Evolutionary conservation across 1,140 invertebrate genomes (phyloP).

Genomic region (Pseudomyrmex dendroicus): DNA sequence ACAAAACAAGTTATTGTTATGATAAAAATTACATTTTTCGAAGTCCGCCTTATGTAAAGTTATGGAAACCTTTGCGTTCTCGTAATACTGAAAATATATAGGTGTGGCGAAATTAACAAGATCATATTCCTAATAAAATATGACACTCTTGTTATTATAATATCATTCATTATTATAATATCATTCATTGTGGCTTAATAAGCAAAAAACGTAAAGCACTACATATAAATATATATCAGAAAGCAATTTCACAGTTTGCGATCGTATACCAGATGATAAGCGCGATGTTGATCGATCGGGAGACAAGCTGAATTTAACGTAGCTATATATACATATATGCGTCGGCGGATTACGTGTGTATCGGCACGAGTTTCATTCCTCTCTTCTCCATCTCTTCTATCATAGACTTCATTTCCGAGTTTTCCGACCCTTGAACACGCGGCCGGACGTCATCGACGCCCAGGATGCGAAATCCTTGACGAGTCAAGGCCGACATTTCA

Average conservation of each 20-base stretch:
- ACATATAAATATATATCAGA: not conserved
- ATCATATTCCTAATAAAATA: no score
- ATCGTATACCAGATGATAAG: slow-evolving; percentile 23
- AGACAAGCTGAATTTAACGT: not conserved
- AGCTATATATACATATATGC: slow-evolving; percentile 13
- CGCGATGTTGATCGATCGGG: not conserved
- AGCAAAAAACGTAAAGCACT: not conserved
- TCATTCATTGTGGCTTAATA: not conserved
- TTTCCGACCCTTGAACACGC: slow-evolving; percentile 60
- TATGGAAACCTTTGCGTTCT: no score
- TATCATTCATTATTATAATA: not conserved
- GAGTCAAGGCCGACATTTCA: slow-evolving; percentile 30
- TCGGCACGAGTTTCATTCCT: slow-evolving; percentile 21
- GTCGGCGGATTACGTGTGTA: slow-evolving; percentile 59
- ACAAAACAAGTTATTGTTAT: no score
- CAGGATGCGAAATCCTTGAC: slow-evolving; percentile 51
- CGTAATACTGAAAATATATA: no score
- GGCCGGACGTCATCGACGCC: slow-evolving; percentile 11
- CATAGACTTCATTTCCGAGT: slow-evolving; percentile 58
- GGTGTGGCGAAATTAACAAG: no score
- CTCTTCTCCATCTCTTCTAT: slow-evolving; percentile 23
- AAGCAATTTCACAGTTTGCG: not conserved
- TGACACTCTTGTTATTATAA: not conserved
- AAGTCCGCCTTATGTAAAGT: no score
- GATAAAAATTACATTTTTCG: no score